A percentile compares a stretch with the other conserved stretches of the same genome.
phyloP scores from a whole-genome alignment of 2,113 vertebrate species.

The Nannospalax galili region DNA sequence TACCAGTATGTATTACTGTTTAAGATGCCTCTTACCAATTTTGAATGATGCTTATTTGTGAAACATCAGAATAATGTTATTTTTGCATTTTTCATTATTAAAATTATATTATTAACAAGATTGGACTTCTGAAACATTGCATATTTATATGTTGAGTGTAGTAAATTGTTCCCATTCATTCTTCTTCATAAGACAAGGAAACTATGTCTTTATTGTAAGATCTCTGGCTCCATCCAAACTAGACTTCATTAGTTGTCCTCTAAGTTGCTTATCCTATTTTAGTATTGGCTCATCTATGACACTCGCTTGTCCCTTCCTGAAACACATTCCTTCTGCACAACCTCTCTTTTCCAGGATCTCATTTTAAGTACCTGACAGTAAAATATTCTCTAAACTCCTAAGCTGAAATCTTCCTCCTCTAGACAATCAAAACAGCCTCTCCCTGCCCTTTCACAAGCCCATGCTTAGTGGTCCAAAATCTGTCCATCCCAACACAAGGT shows the following conservation, averaged over 20 bases:
- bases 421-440: neutral
- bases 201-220: neutral
- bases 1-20: neutral
- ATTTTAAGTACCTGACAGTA: neutral
- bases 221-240: neutral
- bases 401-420: neutral
- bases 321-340: neutral
- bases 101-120: neutral
- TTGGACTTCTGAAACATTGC: neutral
- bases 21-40: neutral
- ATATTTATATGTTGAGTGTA: neutral
- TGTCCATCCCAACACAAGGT: neutral
- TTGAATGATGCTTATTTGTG: neutral
- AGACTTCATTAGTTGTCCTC: neutral
- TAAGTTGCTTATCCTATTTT: neutral
- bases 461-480: neutral
- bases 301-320: neutral
- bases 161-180: neutral
- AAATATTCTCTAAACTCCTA: neutral
- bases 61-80: neutral
- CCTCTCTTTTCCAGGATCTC: neutral
- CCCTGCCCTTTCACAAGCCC: neutral
- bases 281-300: neutral
- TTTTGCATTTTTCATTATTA: neutral
- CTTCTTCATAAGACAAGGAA: neutral